A percentile compares a stretch with the other conserved stretches of the same genome.
These are phyloP conservation scores for Chloroceryle inda DNA, from an alignment of 2,797 vertebrate genomes.

Conservation along the genomic window DNA sequence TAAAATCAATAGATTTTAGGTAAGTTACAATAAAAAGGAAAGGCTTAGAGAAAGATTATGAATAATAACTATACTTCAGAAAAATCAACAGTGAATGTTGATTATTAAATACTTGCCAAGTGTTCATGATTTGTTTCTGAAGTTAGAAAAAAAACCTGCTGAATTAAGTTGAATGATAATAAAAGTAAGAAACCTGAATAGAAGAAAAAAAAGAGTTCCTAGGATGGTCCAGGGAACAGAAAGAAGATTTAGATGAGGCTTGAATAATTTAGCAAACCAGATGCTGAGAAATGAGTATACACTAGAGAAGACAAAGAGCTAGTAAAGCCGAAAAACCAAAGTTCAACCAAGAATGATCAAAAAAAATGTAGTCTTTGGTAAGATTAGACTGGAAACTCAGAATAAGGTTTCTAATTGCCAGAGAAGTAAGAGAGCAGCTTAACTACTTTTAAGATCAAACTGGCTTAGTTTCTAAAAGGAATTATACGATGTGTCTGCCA, in stretches of 20 bases:
- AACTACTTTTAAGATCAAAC: not conserved
- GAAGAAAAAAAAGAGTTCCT: not conserved
- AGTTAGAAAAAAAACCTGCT: not conserved
- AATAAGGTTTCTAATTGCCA: not conserved
- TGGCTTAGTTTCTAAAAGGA: not conserved
- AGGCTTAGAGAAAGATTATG: not conserved
- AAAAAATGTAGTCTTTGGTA: not conserved
- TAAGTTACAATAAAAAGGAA: not conserved
- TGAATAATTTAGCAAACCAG: constrained; percentile 19
- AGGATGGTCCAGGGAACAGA: not conserved
- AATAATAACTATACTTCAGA: not conserved
- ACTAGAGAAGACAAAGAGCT: not conserved
- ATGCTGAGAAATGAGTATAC: not conserved
- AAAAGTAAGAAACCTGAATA: not conserved
- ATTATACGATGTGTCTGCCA: not conserved
- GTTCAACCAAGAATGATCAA: not conserved
- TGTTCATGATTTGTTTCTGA: not conserved
- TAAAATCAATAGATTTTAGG: not conserved
- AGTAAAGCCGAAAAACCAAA: not conserved
- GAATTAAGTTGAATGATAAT: not conserved
- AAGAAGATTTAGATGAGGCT: not conserved
- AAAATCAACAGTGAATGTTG: not conserved
- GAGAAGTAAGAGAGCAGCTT: not conserved
- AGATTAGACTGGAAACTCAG: constrained; percentile 19
- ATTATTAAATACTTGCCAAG: not conserved